Evolutionary conservation across 35 echinoderm and acorn worm species (phyloP).

Genomic region (Eucidaris tribuloides): DNA sequence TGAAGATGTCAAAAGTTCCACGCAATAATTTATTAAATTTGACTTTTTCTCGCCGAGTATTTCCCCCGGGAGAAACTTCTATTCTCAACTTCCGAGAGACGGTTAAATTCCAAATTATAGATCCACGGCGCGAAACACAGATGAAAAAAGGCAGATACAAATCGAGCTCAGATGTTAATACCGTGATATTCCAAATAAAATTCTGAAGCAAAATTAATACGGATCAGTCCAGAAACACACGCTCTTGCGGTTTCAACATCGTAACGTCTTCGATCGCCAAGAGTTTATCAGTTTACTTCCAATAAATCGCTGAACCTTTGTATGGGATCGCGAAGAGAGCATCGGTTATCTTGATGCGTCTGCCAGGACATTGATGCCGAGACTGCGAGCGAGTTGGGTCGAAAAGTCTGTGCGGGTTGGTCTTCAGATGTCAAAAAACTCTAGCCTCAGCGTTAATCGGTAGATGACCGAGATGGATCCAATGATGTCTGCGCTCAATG

Average conservation of each 20-base stretch:
- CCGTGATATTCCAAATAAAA: not conserved
- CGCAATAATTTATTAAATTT: not conserved
- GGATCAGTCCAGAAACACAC: no score
- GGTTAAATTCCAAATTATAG: slow-evolving; percentile 3
- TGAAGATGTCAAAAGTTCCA: not conserved
- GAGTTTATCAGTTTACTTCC: not conserved
- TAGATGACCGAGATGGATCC: no score
- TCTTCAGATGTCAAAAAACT: no score
- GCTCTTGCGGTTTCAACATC: no score
- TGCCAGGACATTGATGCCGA: no score
- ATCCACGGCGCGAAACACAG: not conserved
- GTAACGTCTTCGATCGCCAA: not conserved
- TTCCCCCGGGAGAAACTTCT: not conserved
- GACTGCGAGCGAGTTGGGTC: no score
- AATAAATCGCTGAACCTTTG: not conserved
- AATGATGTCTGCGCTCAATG: no score
- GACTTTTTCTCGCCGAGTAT: not conserved
- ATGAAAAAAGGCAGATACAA: not conserved
- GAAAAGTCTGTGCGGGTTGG: no score
- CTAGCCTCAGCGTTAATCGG: no score
- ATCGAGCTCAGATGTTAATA: not conserved
- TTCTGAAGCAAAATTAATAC: not conserved
- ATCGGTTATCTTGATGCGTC: no score
- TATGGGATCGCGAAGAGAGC: no score
- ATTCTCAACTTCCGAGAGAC: not conserved